Base-by-base conservation (phyloP, 2,797 vertebrate genomes). In the Sebastes itinus region DNA sequence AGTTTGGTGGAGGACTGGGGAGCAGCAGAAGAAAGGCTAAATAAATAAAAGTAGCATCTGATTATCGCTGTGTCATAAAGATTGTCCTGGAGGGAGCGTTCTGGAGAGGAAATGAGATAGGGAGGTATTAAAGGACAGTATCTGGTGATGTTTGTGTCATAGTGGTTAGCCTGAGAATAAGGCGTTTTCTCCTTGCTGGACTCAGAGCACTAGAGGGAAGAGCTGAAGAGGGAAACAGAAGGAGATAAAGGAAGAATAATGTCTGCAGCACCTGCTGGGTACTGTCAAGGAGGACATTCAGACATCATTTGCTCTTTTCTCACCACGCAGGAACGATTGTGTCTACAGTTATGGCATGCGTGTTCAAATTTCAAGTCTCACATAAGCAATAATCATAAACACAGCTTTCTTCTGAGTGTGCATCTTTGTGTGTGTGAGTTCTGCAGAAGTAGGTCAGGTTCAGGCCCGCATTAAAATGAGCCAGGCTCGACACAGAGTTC, bases 381-480 rank as follows among this genome's bases (percentile, higher is more conserved):
- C 13, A 25, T 66, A 56, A 67, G 49, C 65, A 81, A 77, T 75
- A 63, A 84, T 73, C 54, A 77, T 38, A 78, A 71, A 81, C 54
- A 78, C 54, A 76, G 54, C 55, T 67, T 82, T 84, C 35, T 42
- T 49, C n/a, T 73, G 27, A 63, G 58, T 49, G 65, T 75, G 65
- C 42, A 58, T 64, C 33, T 14, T 25, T 62, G 68, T 70, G 32
- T 32, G 32, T 22, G 49, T 38, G 83, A 75, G 77, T 3, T 5
- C 11, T 30, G 70, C 9, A 86, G 71, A 94, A 93, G 90, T 90
- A 91, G 92, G 91, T 91, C 89, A 91, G 80, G 67, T 60, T 81
- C 54, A 78, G 77, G 80, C 52, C 83, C 81, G 85, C 80, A 87
- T 92, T 76, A 80, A 76, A 89, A 91, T 85, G 81, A 91, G 80